A percentile compares a stretch with the other conserved stretches of the same genome.
phyloP scores from a whole-genome alignment of 2,797 vertebrate genomes.

The Takifugu rubripes region DNA sequence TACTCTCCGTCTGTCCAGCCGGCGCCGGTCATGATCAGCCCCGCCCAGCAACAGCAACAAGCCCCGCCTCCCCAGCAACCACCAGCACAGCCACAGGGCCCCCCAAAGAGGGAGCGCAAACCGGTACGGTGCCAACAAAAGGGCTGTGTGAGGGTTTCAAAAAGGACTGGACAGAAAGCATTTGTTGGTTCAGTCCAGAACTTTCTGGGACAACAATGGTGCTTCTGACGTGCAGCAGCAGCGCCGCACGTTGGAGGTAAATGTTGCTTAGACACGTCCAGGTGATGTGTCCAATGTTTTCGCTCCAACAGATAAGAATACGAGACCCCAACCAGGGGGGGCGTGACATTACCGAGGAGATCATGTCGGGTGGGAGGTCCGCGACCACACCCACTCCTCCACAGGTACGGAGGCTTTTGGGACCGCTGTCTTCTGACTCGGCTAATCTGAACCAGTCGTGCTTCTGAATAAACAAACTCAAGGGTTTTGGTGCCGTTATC shows the following conservation, averaged over 20 bases:
- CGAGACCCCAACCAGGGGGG: slow-evolving; percentile 98
- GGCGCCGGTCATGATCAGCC: slow-evolving; percentile 85
- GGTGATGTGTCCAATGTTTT: slow-evolving; percentile 2
- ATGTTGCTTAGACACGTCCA: slow-evolving; percentile 9
- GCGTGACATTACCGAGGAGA: slow-evolving; percentile 97
- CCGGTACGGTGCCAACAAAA: slow-evolving; percentile 79
- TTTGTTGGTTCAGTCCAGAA: slow-evolving; percentile 61
- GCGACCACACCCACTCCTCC: slow-evolving; percentile 94
- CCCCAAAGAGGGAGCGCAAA: slow-evolving; percentile 90
- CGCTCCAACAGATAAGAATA: slow-evolving; percentile 87
- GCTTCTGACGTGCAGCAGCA: slow-evolving; percentile 29
- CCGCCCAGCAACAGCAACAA: slow-evolving; percentile 72
- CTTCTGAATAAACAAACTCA: background rate
- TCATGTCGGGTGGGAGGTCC: slow-evolving; percentile 93
- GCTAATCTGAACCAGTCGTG: background rate
- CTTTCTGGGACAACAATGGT: slow-evolving; percentile 62
- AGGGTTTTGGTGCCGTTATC: background rate
- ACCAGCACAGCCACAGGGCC: slow-evolving; percentile 75
- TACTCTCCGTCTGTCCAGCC: slow-evolving; percentile 85
- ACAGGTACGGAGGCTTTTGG: slow-evolving; percentile 77
- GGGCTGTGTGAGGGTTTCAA: slow-evolving; percentile 45
- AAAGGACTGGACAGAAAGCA: slow-evolving; percentile 42
- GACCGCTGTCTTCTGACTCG: background rate
- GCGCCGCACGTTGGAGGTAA: slow-evolving; percentile 12
- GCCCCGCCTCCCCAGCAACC: slow-evolving; percentile 74